These are phyloP conservation scores for Drosophila mauritiana DNA, from an alignment of 1,140 invertebrate genomes.

Conservation along the genomic window DNA sequence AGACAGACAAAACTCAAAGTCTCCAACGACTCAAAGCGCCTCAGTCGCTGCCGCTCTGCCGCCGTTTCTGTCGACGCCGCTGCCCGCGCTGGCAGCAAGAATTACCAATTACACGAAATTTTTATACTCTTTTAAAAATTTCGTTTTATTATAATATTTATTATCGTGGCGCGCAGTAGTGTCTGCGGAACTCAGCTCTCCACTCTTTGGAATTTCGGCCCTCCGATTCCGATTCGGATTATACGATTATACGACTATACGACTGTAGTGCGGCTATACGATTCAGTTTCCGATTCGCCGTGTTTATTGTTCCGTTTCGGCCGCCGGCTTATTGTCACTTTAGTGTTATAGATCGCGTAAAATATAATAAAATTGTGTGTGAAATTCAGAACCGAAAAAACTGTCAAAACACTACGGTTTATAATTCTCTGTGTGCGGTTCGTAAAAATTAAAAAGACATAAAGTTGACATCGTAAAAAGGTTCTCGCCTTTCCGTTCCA, in stretches of 20 bases:
- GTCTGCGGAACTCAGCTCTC: constrained; percentile 79
- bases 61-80: constrained; percentile 46
- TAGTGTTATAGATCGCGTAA: constrained; percentile 76
- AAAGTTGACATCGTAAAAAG: constrained; percentile 69
- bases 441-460: constrained; percentile 82
- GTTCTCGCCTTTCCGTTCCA: constrained; percentile 34
- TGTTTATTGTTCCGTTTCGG: constrained; percentile 69
- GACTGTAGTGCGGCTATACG: constrained; percentile 15
- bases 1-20: constrained; percentile 66
- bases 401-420: constrained; percentile 38
- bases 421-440: constrained; percentile 49
- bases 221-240: constrained; percentile 49
- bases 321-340: constrained; percentile 80
- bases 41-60: constrained; percentile 23
- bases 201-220: constrained; percentile 52
- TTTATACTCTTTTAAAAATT: constrained; percentile 85
- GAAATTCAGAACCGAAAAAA: constrained; percentile 39
- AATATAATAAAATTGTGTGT: constrained; percentile 24
- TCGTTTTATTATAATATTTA: constrained; percentile 85
- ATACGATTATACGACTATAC: constrained; percentile 24
- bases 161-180: constrained; percentile 85
- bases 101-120: constrained; percentile 85
- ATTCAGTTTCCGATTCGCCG: constrained; percentile 43
- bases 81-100: constrained; percentile 76
- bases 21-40: constrained; percentile 54